phyloP scores from a whole-genome alignment of 2,797 vertebrate genomes.

The Rhabdomys pumilio region DNA sequence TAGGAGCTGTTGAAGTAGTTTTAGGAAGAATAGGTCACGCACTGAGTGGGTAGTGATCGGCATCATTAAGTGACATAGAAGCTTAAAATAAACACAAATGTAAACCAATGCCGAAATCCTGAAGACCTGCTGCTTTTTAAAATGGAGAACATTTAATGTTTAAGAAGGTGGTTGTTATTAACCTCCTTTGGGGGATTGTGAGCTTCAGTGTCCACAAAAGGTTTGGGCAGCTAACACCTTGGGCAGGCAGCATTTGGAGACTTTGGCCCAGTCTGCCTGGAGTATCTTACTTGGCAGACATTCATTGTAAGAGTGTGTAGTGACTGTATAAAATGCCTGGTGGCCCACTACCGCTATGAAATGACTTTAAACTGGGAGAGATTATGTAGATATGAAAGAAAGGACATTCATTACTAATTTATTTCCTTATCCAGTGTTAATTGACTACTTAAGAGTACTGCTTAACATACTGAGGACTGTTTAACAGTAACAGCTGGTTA shows the following conservation, averaged over 20 bases:
- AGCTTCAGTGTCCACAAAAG: neutral
- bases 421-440: neutral
- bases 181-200: neutral
- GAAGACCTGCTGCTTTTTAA: conserved; percentile 32
- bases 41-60: neutral
- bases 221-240: neutral
- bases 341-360: neutral
- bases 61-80: neutral
- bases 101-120: neutral
- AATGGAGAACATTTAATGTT: neutral
- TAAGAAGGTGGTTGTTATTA: neutral
- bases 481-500: conserved; percentile 11
- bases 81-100: neutral
- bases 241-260: neutral
- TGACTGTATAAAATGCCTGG: neutral
- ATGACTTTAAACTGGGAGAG: neutral
- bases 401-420: conserved; percentile 51
- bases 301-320: conserved; percentile 14
- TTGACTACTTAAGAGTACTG: neutral
- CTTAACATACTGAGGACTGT: conserved; percentile 27
- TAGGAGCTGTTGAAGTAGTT: conserved; percentile 11
- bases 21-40: neutral
- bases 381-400: conserved; percentile 59
- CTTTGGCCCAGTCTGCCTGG: neutral
- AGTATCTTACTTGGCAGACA: neutral